These are phyloP conservation scores for Pammene aurita DNA, from an alignment of 2,888 invertebrate species.

Conservation along the genomic window DNA sequence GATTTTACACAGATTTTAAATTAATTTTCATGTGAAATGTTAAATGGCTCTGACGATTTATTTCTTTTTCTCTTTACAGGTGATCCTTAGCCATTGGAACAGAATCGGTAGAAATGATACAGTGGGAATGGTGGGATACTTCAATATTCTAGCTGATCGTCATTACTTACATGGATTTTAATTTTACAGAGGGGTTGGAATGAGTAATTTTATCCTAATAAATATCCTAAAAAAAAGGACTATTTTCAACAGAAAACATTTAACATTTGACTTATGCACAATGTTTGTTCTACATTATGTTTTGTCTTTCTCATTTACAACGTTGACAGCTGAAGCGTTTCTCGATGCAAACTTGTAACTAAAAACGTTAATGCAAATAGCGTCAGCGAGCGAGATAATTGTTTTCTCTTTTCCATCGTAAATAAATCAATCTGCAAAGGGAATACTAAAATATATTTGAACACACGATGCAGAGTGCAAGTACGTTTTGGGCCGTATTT, in stretches of 20 bases:
- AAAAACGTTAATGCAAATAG: slow-evolving; percentile 1
- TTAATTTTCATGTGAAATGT: slow-evolving; percentile 9
- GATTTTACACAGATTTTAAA: slow-evolving; percentile 31
- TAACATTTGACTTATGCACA: neutral
- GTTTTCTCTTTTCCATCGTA: slow-evolving; percentile 25
- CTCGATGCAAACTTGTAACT: neutral
- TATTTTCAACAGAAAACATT: neutral
- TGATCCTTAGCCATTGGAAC: neutral
- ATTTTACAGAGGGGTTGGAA: no score
- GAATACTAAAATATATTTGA: slow-evolving; percentile 48
- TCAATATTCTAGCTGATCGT: no score
- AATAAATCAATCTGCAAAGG: slow-evolving; percentile 58
- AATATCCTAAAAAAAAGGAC: no score
- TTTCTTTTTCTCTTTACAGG: neutral
- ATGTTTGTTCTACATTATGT: no score
- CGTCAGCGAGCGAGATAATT: slow-evolving; percentile 12
- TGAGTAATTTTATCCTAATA: no score
- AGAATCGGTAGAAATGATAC: no score
- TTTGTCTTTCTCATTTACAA: slow-evolving; percentile 1
- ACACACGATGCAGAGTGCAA: slow-evolving; percentile 59
- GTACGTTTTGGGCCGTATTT: slow-evolving; percentile 69
- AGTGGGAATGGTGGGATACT: no score
- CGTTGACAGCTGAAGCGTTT: neutral
- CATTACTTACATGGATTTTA: no score
- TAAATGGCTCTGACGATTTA: neutral